Base-by-base conservation (phyloP, 1,140 invertebrate species). In the Drosophila eugracilis region DNA sequence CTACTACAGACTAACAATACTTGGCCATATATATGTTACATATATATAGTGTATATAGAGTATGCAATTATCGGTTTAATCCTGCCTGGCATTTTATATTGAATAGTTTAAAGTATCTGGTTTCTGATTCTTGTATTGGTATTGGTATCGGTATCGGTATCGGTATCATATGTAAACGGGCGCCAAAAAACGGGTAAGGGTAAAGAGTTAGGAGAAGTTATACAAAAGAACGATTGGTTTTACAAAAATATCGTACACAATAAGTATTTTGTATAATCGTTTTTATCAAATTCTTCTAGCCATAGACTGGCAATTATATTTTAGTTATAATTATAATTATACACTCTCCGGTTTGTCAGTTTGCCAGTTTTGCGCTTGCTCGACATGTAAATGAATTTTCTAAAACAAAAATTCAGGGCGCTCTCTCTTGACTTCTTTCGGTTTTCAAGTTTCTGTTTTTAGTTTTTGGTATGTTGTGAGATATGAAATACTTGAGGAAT, bases 341-440 rank as follows among this genome's bases (percentile, higher is more conserved):
- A 76, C 65, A 73, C 65, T 71, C 42, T 55, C 50, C 22, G 26
- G 45, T 50, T 57, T 41, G 75, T 45, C 67, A 32, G 45, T 50
- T 57, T 41, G 75, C 50, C 67, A 60, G 21, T 50, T 78, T 81
- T 78, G 74, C 78, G 67, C 73, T 79, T 49, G 59, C 71, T 45
- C 37, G 76, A 79, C 70, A 74, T 67, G 26, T 54, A 78, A 78
- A 79, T 86, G 81, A 85, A 86, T 62, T 86, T 85, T 85, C 62
- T 86, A 81, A 85, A 86, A 85, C 81, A 85, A 86, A 80, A 85
- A 77, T 85, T 78, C 73, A 80, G 73, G 50, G 75, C 55, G 66
- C 81, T 53, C 55, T 55, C 42, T 28, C 57, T 34, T 47, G 48
- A 47, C 21, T 72, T 54, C 9, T 44, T 19, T 34, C n/a, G 34